These are phyloP conservation scores for Drosophila kuntzei DNA, from an alignment of 2,888 invertebrate genomes.

Conservation along the genomic window DNA sequence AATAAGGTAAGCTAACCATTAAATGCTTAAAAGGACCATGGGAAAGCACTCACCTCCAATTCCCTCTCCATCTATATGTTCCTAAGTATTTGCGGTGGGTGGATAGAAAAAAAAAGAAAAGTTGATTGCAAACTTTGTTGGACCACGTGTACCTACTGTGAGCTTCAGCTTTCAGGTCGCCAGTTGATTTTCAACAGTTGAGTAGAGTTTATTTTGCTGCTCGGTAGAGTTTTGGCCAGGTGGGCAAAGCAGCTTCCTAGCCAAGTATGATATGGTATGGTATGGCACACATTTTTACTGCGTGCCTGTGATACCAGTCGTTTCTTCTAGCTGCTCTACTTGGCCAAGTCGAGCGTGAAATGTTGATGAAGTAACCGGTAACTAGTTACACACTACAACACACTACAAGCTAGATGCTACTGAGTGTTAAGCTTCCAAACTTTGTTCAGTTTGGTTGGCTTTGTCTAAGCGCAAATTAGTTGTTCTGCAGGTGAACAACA, in stretches of 20 bases:
- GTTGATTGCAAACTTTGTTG: conserved; percentile 71
- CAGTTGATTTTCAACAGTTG: conserved; percentile 79
- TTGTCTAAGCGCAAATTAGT: conserved; percentile 74
- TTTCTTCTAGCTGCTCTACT: conserved; percentile 42
- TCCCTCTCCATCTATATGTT: conserved; percentile 42
- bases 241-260: conserved; percentile 43
- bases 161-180: conserved; percentile 36
- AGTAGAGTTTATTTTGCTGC: conserved; percentile 75
- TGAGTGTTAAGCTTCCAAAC: conserved; percentile 64
- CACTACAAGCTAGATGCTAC: conserved; percentile 32
- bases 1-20: conserved; percentile 55
- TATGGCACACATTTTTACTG: conserved; percentile 72
- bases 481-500: conserved; percentile 54
- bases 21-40: conserved; percentile 50
- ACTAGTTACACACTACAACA: conserved; percentile 58
- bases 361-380: conserved; percentile 77
- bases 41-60: background rate
- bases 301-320: conserved; percentile 55
- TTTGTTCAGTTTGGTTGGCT: conserved; percentile 46
- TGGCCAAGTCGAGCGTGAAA: conserved; percentile 74
- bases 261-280: background rate
- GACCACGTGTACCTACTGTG: conserved; percentile 48
- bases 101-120: conserved; percentile 41
- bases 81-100: conserved; percentile 65
- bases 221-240: conserved; percentile 58